Base-by-base conservation (phyloP, 2,888 invertebrate species). In the Kuschelorhynchus macadamiae region DNA sequence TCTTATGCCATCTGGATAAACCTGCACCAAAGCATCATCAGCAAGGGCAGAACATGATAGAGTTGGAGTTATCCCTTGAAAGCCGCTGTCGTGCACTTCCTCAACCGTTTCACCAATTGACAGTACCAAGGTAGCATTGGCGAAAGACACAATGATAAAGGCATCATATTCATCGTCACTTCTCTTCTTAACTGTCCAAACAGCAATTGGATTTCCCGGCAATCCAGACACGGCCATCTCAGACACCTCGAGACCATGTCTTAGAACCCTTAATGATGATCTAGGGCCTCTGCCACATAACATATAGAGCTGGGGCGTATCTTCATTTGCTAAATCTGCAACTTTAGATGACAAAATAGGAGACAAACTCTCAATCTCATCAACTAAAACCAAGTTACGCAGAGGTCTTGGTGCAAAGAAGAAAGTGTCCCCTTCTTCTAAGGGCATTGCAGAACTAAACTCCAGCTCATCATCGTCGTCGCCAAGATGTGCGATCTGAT, bases 71-170 rank as follows among this genome's bases (percentile, higher is more conserved):
- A 98, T 99, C 67, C 98, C 98, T 78, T 99, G 87, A 84, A 99
- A 99, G 44, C 99, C 99, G 71, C 98, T 98, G 85, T 99, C 99
- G 0, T 98, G 97, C 18, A 99, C 99, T 91, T 99, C 99, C 85
- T 99, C 99, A n/a, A 99, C 99, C 11, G 98, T 99, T 85, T 99
- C 99, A 75, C 99, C 99, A 82, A 99, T 99, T 77, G 97, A 97
- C 79, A 99, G 89, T 73, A 99, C 99, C 80, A 99, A 90, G 12
- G 99, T 99, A 76, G 99, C 99, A 83, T 94, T 94, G 72, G 97
- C 95, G 92, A 99, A 99, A 53, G 99, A 99, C 78, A 99, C 99
- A 84, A 99, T 97, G 88, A 99, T 99, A 88, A 98, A 99, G 57
- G 98, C 96, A 89, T 99, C 99, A 88, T 88, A 98, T 33, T 92